Conservation (phyloP, 2,797 vertebrate genomes). For the Melopsittacus undulatus region DNA sequence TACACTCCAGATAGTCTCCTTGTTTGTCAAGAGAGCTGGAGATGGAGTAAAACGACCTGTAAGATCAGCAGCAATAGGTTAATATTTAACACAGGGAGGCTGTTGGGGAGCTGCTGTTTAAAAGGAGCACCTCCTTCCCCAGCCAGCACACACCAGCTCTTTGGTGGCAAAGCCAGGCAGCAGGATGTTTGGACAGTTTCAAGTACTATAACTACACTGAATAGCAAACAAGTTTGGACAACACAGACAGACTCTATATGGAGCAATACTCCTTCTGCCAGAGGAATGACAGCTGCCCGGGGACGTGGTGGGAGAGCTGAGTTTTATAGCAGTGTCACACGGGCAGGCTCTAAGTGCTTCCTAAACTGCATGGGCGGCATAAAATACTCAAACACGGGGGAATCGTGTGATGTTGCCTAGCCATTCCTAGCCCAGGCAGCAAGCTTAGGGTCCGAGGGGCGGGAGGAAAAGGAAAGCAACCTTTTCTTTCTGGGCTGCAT, state of each 20-base stretch:
- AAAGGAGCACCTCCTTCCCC: background rate
- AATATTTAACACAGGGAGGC: background rate
- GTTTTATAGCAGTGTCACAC: background rate
- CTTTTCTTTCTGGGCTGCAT: background rate
- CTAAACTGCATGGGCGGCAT: background rate
- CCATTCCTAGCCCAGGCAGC: background rate
- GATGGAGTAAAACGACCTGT: background rate
- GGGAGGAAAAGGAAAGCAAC: background rate
- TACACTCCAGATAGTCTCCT: background rate
- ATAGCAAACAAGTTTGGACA: background rate
- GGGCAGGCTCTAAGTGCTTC: background rate
- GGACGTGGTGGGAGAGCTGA: background rate
- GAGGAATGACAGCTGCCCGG: background rate
- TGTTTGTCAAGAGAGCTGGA: background rate
- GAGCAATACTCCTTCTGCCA: background rate
- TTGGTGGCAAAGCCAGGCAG: background rate
- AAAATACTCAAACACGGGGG: background rate
- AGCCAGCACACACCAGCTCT: background rate
- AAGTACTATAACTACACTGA: background rate
- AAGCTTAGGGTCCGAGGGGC: background rate
- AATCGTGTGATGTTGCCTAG: accelerated
- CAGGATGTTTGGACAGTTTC: background rate
- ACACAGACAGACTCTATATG: accelerated
- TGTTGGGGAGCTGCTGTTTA: background rate
- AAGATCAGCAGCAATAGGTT: background rate